phyloP scores from a whole-genome alignment of 2,888 invertebrate genomes.

The Schrankia costaestrigalis region DNA sequence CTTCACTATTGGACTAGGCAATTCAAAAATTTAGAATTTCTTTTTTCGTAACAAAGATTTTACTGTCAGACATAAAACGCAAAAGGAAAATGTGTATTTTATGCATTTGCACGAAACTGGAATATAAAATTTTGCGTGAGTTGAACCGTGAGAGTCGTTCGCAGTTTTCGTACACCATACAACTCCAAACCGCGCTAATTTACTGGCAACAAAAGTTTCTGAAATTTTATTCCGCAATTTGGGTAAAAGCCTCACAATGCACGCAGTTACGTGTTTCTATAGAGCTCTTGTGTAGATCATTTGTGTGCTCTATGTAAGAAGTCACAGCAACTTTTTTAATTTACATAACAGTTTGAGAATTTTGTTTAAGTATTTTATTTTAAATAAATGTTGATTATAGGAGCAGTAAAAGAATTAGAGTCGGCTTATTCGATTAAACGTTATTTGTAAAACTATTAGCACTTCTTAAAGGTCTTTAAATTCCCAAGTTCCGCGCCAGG shows the following conservation, averaged over 20 bases:
- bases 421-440: no score
- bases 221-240: slow-evolving; percentile 15
- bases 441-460: no score
- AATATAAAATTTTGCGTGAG: slow-evolving; percentile 23
- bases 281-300: slow-evolving; percentile 1
- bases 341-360: no score
- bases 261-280: slow-evolving; percentile 12
- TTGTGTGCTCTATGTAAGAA: no score
- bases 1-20: neutral
- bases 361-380: no score
- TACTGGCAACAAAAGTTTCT: slow-evolving; percentile 11
- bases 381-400: no score
- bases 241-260: slow-evolving; percentile 9
- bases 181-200: slow-evolving; percentile 22
- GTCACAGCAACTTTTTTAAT: no score
- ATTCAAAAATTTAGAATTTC: slow-evolving; percentile 5
- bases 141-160: slow-evolving; percentile 17
- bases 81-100: slow-evolving; percentile 13
- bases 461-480: no score
- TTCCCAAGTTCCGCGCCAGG: no score
- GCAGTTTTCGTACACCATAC: slow-evolving; percentile 23
- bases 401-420: no score
- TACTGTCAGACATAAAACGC: slow-evolving; percentile 12
- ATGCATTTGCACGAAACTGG: slow-evolving; percentile 20
- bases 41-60: slow-evolving; percentile 14